phyloP scores from a whole-genome alignment of 2,888 invertebrate species.

The Lasioglossum zephyrum region DNA sequence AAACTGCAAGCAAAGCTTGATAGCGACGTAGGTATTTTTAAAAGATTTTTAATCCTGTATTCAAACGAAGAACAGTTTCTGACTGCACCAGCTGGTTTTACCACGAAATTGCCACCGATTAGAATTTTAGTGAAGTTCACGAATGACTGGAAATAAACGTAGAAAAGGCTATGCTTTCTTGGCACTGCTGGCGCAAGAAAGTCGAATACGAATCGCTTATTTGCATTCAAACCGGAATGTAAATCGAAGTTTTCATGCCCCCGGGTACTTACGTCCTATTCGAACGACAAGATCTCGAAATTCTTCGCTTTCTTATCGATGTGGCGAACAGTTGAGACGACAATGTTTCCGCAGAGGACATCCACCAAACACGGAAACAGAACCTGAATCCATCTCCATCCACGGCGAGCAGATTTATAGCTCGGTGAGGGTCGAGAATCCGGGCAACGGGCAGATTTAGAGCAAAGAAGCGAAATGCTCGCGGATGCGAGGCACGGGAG shows the following conservation, averaged over 20 bases:
- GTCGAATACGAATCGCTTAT: background rate
- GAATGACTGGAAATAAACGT: background rate
- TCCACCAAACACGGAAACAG: conserved; percentile 2
- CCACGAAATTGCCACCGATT: background rate
- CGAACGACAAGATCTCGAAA: background rate
- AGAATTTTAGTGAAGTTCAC: background rate
- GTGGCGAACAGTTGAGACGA: conserved; percentile 1
- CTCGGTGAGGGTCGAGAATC: background rate
- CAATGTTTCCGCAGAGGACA: conserved; percentile 9
- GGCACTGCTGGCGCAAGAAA: background rate
- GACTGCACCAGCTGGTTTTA: background rate
- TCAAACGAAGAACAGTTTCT: background rate
- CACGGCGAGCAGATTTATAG: conserved; percentile 10
- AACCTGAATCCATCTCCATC: background rate
- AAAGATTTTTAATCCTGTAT: background rate
- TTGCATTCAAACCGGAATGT: background rate
- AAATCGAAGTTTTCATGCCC: background rate
- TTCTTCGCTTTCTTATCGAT: conserved; percentile 8
- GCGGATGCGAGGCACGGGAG: conserved; percentile 79
- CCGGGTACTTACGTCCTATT: background rate
- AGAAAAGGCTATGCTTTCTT: background rate
- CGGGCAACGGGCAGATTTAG: conserved; percentile 45
- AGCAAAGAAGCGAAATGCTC: conserved; percentile 65
- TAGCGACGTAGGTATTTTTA: background rate
- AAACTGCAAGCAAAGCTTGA: background rate